Percentiles rank a stretch among this genome's conserved stretches.
These are phyloP conservation scores for Poecilia picta DNA, from an alignment of 2,797 vertebrate genomes.

Conservation along the genomic window DNA sequence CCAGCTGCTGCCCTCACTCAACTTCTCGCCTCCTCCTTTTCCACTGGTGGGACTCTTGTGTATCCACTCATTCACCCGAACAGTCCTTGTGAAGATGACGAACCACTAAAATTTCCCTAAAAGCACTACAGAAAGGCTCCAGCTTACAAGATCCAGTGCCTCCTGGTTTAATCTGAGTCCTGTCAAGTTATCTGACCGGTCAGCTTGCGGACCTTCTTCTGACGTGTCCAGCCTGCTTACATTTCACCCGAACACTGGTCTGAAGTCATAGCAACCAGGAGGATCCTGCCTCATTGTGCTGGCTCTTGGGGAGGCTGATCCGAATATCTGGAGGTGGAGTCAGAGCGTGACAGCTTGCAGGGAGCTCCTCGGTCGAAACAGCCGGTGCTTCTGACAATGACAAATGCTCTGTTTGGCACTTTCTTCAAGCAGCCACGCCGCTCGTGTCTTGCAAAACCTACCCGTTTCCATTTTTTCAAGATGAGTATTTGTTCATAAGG, in stretches of 20 bases:
- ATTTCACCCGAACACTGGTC: conserved; percentile 73
- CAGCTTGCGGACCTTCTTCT: conserved; percentile 29
- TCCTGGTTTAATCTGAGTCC: conserved; percentile 30
- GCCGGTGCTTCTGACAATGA: conserved; percentile 38
- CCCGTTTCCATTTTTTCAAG: background rate
- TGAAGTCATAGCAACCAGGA: conserved; percentile 82
- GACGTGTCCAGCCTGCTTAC: conserved; percentile 55
- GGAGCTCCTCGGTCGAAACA: conserved; percentile 48
- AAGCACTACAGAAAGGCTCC: conserved; percentile 3
- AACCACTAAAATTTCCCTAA: conserved; percentile 24
- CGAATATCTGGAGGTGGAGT: conserved; percentile 70
- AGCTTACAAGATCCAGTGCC: conserved; percentile 30
- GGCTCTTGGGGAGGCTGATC: conserved; percentile 37
- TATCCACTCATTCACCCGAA: conserved; percentile 24
- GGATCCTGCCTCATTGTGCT: conserved; percentile 77
- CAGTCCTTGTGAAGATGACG: background rate
- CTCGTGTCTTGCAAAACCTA: background rate
- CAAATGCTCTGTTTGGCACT: conserved; percentile 32
- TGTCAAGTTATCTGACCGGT: conserved; percentile 52
- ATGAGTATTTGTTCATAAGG: background rate
- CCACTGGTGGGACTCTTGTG: background rate
- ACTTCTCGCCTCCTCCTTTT: conserved; percentile 31
- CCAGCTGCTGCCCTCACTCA: conserved; percentile 66
- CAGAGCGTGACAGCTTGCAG: conserved; percentile 49
- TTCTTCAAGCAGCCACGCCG: conserved; percentile 22